phyloP scores from a whole-genome alignment of 2,888 invertebrate species.

The Andrena chrysosceles region DNA sequence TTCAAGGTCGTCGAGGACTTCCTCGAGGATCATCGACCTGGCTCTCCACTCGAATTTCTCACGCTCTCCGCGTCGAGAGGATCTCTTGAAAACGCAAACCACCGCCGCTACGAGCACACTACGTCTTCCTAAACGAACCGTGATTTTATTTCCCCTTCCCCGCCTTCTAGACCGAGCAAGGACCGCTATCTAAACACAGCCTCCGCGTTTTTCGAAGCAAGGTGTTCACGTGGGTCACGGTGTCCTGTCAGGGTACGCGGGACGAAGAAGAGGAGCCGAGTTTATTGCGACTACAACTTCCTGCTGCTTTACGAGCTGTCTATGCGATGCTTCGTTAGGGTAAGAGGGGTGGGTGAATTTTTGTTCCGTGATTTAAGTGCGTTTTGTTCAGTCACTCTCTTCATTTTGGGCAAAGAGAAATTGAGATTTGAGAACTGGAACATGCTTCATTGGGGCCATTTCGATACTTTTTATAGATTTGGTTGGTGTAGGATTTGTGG shows the following conservation, averaged over 20 bases:
- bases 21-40: constrained; percentile 67
- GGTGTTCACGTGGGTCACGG: constrained; percentile 37
- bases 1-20: constrained; percentile 60
- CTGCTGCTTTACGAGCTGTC: constrained; percentile 50
- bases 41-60: constrained; percentile 60
- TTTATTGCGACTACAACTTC: constrained; percentile 39
- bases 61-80: constrained; percentile 44
- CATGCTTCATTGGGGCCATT: too few species aligned
- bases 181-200: constrained; percentile 64
- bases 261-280: constrained; percentile 24
- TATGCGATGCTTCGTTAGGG: constrained; percentile 26
- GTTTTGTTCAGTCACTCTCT: neutral
- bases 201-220: constrained; percentile 27
- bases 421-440: neutral
- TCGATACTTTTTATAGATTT: too few species aligned
- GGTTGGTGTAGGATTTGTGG: too few species aligned
- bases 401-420: too few species aligned
- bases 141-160: constrained; percentile 34
- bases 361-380: constrained; percentile 6
- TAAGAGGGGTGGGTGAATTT: neutral
- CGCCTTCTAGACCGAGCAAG: constrained; percentile 23
- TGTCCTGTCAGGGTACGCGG: constrained; percentile 34
- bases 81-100: constrained; percentile 46
- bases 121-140: constrained; percentile 53
- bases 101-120: constrained; percentile 17